Conservation (phyloP, 2,113 vertebrate species). For the human region DNA sequence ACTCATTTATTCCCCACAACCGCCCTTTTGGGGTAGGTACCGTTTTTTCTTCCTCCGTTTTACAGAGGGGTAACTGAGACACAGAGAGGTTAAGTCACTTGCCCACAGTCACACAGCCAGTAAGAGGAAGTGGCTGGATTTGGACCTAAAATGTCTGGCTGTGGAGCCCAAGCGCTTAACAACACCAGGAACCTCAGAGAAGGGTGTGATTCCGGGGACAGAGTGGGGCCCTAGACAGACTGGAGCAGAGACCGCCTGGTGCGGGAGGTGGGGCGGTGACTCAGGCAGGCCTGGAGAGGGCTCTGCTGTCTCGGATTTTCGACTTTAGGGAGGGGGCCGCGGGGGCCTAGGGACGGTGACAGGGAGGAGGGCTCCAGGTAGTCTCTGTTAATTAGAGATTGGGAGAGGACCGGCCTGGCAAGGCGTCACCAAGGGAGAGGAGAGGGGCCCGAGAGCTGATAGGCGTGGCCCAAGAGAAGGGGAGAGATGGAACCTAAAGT, state of each 20-base stretch:
- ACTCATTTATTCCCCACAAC: background rate
- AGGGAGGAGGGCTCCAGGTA: background rate
- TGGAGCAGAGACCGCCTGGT: conserved; percentile 81
- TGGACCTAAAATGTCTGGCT: background rate
- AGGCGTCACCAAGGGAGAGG: background rate
- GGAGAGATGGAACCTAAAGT: background rate
- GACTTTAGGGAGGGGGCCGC: background rate
- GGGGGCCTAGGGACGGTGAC: background rate
- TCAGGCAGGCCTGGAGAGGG: conserved; percentile 78
- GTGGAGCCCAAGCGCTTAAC: background rate
- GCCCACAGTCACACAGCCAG: background rate
- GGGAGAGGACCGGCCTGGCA: background rate
- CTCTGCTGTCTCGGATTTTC: background rate
- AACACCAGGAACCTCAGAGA: background rate
- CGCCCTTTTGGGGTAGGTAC: background rate
- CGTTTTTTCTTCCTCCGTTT: background rate
- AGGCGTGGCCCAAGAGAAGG: rapidly evolving
- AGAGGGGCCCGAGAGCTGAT: background rate
- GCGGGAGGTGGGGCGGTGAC: conserved; percentile 85
- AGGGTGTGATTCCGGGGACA: background rate
- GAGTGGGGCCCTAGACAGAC: background rate
- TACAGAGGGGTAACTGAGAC: background rate
- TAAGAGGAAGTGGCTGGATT: background rate
- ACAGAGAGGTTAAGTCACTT: background rate
- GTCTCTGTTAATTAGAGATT: background rate